A percentile compares a stretch with the other conserved stretches of the same genome.
phyloP scores from a whole-genome alignment of 2,888 invertebrate species.

The Congeria kusceri region DNA sequence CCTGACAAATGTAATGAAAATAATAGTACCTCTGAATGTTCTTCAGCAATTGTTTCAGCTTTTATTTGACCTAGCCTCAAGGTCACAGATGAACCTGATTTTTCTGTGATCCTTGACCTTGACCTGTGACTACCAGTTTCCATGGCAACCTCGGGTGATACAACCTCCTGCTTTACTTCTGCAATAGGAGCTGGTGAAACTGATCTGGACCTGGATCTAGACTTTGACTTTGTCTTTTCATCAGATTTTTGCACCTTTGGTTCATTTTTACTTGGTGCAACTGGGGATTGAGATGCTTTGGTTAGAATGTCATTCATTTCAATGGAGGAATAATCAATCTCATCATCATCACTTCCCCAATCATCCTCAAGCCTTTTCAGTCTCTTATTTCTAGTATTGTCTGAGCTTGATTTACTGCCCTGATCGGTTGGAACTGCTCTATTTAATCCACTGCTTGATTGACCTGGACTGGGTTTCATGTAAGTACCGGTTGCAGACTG shows the following conservation, averaged over 20 bases:
- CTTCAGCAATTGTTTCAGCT: slow-evolving; percentile 14
- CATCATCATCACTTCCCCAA: slow-evolving; percentile 58
- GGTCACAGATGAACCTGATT: neutral
- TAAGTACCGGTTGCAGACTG: slow-evolving; percentile 5
- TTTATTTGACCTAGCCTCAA: slow-evolving; percentile 2
- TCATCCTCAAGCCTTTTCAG: slow-evolving; percentile 23
- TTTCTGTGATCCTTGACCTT: slow-evolving; percentile 1
- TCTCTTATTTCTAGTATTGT: neutral
- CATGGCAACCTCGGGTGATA: neutral
- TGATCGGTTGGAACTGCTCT: neutral
- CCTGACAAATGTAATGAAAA: too few species aligned
- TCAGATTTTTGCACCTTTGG: neutral
- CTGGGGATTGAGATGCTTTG: neutral
- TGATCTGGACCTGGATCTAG: neutral
- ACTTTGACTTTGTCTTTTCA: slow-evolving; percentile 12
- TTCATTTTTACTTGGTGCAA: too few species aligned
- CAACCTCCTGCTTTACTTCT: neutral
- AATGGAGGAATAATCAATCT: slow-evolving; percentile 31
- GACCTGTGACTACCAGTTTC: neutral
- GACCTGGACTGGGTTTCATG: neutral
- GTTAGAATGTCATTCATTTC: neutral
- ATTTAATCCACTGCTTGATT: neutral
- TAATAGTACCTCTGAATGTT: slow-evolving; percentile 7
- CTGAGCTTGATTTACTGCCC: slow-evolving; percentile 16
- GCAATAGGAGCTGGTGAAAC: too few species aligned